These are phyloP conservation scores for Aptenodytes patagonicus DNA, from an alignment of 2,113 vertebrate species.

Conservation along the genomic window DNA sequence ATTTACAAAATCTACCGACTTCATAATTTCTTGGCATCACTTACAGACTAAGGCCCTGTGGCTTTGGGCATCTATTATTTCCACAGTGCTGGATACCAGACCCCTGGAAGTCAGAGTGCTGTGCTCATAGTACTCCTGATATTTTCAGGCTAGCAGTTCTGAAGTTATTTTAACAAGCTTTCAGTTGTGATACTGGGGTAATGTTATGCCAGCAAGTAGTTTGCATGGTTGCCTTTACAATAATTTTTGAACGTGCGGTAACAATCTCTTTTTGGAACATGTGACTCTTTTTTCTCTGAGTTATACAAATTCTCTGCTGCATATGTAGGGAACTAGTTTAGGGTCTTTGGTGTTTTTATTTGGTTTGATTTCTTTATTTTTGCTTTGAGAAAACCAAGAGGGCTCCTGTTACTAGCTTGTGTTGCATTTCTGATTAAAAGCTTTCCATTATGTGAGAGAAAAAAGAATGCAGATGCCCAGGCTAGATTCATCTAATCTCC, in stretches of 20 bases:
- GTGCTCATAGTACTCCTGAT: not conserved
- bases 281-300: not conserved
- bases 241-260: not conserved
- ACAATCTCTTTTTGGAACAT: not conserved
- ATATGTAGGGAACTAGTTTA: not conserved
- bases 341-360: not conserved
- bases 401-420: not conserved
- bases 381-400: not conserved
- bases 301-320: not conserved
- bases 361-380: not conserved
- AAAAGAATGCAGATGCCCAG: conserved; percentile 14
- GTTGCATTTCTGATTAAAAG: not conserved
- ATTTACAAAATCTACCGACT: not conserved
- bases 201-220: not conserved
- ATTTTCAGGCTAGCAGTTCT: not conserved
- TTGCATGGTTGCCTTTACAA: not conserved
- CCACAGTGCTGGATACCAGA: not conserved
- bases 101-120: not conserved
- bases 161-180: not conserved
- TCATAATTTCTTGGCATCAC: not conserved
- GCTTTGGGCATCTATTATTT: not conserved
- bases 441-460: conserved; percentile 29
- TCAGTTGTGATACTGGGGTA: not conserved
- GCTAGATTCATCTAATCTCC: conserved; percentile 36
- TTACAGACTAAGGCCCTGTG: not conserved